phyloP scores from a whole-genome alignment of 2,797 vertebrate species.

The Rhincodon typus region DNA sequence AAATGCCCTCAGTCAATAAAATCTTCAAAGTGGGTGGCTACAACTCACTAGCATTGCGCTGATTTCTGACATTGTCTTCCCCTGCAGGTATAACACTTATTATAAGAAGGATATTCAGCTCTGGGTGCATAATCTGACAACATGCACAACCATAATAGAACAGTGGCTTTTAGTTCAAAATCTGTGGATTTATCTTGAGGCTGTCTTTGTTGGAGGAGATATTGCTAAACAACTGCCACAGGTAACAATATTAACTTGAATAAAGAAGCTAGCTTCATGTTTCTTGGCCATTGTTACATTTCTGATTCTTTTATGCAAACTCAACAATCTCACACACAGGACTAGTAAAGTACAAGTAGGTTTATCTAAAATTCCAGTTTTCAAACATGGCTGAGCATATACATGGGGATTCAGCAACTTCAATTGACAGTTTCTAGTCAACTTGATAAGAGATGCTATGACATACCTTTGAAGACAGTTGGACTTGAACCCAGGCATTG shows the following conservation, averaged over 20 bases:
- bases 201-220: slow-evolving; percentile 65
- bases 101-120: slow-evolving; percentile 65
- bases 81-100: slow-evolving; percentile 57
- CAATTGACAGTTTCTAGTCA: no score
- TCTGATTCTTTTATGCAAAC: neutral
- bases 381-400: no score
- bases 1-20: neutral
- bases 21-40: neutral
- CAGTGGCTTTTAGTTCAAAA: slow-evolving; percentile 66
- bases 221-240: slow-evolving; percentile 65
- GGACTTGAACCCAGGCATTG: no score
- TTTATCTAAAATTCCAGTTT: no score
- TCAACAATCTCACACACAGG: no score
- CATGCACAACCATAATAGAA: slow-evolving; percentile 60
- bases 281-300: neutral
- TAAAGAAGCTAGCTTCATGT: neutral
- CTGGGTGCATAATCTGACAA: slow-evolving; percentile 59
- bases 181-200: slow-evolving; percentile 66
- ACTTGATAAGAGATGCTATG: no score
- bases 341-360: no score
- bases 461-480: no score
- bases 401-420: no score
- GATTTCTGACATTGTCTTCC: neutral
- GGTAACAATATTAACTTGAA: slow-evolving; percentile 47
- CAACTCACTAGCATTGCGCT: neutral